Conservation (phyloP, 2,113 vertebrate species). For the Clarias macrocephalus region DNA sequence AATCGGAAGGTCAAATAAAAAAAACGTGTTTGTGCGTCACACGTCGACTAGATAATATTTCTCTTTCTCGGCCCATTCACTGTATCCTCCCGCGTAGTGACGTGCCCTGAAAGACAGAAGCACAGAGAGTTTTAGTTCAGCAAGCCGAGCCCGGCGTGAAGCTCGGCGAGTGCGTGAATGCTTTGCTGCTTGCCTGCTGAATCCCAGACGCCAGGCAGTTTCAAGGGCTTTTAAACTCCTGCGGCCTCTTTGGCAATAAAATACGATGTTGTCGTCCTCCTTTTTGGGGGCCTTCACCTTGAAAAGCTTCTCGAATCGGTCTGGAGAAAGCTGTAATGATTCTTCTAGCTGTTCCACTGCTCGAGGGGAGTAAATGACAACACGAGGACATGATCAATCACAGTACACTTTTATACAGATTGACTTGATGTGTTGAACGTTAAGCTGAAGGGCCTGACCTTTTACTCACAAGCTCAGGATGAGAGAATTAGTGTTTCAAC, state of each 20-base stretch:
- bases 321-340: constrained; percentile 71
- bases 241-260: constrained; percentile 75
- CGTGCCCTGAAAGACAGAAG: constrained; percentile 58
- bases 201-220: constrained; percentile 70
- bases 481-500: neutral
- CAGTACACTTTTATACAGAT: neutral
- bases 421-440: no score
- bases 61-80: constrained; percentile 64
- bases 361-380: neutral
- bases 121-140: neutral
- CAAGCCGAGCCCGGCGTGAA: neutral
- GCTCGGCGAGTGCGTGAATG: neutral
- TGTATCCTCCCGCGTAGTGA: constrained; percentile 70
- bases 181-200: constrained; percentile 58
- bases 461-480: neutral
- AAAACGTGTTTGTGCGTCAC: neutral
- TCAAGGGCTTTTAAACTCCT: constrained; percentile 69
- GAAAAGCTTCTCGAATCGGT: constrained; percentile 68
- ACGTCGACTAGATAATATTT: constrained; percentile 41
- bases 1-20: neutral
- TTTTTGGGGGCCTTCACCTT: constrained; percentile 65
- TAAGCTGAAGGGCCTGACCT: neutral
- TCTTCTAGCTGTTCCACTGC: constrained; percentile 72
- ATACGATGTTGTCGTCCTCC: constrained; percentile 71
- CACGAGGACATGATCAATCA: neutral